Evolutionary conservation across 2,113 vertebrate genomes (phyloP).

Genomic region (Apus apus): DNA sequence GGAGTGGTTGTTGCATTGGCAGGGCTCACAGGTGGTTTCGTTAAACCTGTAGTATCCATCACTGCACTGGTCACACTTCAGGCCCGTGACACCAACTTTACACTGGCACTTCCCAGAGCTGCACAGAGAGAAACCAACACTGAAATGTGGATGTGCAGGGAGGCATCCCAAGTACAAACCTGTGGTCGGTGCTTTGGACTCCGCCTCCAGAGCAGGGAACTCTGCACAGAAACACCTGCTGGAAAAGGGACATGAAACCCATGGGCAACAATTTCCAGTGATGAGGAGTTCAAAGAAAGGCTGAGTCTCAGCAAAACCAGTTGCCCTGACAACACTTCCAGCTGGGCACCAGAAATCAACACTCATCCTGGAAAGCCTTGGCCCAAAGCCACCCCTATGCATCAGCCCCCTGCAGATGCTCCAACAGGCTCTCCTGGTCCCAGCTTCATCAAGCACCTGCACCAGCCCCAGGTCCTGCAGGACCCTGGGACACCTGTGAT

Average conservation of each 20-base stretch:
- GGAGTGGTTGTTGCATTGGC: slow-evolving; percentile 76
- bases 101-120: slow-evolving; percentile 79
- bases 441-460: neutral
- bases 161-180: neutral
- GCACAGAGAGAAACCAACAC: slow-evolving; percentile 5
- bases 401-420: neutral
- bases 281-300: neutral
- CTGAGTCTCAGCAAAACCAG: neutral
- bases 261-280: neutral
- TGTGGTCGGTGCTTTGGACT: neutral
- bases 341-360: neutral
- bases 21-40: slow-evolving; percentile 57
- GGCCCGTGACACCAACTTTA: slow-evolving; percentile 60
- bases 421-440: neutral
- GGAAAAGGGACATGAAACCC: neutral
- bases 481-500: neutral
- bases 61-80: slow-evolving; percentile 70
- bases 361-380: neutral
- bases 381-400: neutral
- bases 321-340: neutral
- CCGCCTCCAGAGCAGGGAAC: neutral
- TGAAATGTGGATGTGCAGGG: neutral
- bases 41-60: slow-evolving; percentile 70
- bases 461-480: neutral
- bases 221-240: neutral